These are phyloP conservation scores for Ellobium chinense DNA, from an alignment of 2,888 invertebrate genomes.

Conservation along the genomic window DNA sequence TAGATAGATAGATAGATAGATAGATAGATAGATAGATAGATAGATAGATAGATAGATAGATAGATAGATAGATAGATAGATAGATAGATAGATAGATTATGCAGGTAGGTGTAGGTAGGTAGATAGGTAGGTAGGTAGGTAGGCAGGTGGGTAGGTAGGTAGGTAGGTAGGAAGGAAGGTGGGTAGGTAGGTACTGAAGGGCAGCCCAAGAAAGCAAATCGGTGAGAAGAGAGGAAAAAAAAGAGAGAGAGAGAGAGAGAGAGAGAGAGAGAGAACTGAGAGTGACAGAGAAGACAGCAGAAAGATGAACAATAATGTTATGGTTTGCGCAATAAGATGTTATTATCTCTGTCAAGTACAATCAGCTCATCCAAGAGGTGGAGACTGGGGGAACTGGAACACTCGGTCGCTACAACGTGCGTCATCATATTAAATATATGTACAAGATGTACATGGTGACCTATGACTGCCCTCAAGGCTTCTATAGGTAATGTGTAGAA, in stretches of 20 bases:
- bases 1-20: conserved; percentile 15
- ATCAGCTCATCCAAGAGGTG: no score
- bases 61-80: conserved; percentile 15
- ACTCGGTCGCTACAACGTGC: no score
- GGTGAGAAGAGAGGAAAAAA: background rate
- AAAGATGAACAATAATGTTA: no score
- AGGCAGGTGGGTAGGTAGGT: conserved; percentile 15
- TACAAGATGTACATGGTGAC: no score
- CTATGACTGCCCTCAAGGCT: no score
- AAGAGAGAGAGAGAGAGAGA: conserved; percentile 26
- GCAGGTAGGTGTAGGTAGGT: no score
- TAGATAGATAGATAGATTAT: conserved; percentile 8
- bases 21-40: conserved; percentile 15
- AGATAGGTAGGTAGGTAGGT: conserved; percentile 15
- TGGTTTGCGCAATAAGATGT: no score
- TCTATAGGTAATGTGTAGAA: no score
- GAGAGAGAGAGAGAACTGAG: conserved; percentile 13
- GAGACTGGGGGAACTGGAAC: no score
- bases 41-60: conserved; percentile 15
- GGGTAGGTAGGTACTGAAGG: background rate
- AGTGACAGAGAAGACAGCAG: background rate
- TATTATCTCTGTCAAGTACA: no score
- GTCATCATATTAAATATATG: no score
- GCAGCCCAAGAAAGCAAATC: background rate
- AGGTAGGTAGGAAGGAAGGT: conserved; percentile 1